These are phyloP conservation scores for Alosa sapidissima DNA, from an alignment of 2,797 vertebrate species.

Conservation along the genomic window DNA sequence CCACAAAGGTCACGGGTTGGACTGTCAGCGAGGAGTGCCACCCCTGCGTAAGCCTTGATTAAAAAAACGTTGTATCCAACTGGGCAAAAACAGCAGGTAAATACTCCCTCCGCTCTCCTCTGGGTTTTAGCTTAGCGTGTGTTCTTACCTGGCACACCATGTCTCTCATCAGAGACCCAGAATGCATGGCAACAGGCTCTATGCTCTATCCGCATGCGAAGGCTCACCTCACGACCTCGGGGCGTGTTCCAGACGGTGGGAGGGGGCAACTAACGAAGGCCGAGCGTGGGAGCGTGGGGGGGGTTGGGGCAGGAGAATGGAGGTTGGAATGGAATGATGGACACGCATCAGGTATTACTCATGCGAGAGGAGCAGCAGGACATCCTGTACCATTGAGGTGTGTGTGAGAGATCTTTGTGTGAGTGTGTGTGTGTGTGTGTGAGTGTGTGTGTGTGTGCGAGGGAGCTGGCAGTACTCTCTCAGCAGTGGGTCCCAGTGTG, in stretches of 20 bases:
- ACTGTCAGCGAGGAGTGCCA: neutral
- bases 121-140: neutral
- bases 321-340: constrained; percentile 12
- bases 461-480: constrained; percentile 43
- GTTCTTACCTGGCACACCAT: neutral
- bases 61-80: neutral
- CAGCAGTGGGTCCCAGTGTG: constrained; percentile 72
- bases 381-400: constrained; percentile 32
- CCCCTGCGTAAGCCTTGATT: neutral
- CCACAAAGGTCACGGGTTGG: neutral
- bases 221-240: neutral
- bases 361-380: constrained; percentile 14
- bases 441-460: neutral
- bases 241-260: neutral
- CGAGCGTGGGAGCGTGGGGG: neutral
- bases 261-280: neutral
- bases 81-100: neutral
- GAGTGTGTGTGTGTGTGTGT: neutral
- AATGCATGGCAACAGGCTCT: neutral
- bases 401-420: constrained; percentile 39
- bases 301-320: neutral
- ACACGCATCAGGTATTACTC: constrained; percentile 9
- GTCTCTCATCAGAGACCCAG: neutral
- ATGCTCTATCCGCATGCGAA: neutral
- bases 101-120: neutral